Evolutionary conservation across 2,797 vertebrate genomes (phyloP), one percentile per base, ranked within the genome.

Genomic region (Serranus cabrilla): DNA sequence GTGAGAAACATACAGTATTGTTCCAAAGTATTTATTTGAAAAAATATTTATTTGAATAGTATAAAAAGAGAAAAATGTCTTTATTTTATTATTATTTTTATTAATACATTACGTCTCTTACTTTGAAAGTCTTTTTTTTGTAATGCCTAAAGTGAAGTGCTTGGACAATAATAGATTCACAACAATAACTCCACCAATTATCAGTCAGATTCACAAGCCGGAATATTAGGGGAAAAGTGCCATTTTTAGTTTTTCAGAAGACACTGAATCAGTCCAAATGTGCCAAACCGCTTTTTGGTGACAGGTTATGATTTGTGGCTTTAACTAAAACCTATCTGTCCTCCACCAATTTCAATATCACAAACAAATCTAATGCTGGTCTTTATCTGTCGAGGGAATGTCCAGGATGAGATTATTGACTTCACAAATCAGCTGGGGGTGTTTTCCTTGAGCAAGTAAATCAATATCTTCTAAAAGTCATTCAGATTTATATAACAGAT

Each of bases 61-160:
- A 89, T 91, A 83, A 76, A 78, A 76, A 87, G 76, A 89, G 58
- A 80, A 87, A n/a, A 87, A 89, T 88, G 82, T 93, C 91, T 95
- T 91, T 95, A 94, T 92, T 93, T 93, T 92, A 90, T 71, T 91
- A 91, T 90, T 81, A 78, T 89, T 93, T 93, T 91, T 89, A 84
- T 91, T 87, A 63, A 86, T 62, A 78, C 65, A 86, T 90, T 66
- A 74, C 66, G 89, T 89, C 56, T 75, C 45, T 82, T 86, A 89
- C 87, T 91, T 91, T 84, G 17, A 71, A 89, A 83, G 63, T 81
- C 50, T 81, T 84, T 42, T 62, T 91, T 93, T 92, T 92, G 71
- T 89, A 91, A 87, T 58, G 74, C 13, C 37, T 54, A 39, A 73
- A 63, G 65, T 80, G 11, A 71, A 60, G 45, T 46, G 47, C 31